Evolutionary conservation across 1,140 invertebrate species (phyloP).

Genomic region (Drosophila auraria): DNA sequence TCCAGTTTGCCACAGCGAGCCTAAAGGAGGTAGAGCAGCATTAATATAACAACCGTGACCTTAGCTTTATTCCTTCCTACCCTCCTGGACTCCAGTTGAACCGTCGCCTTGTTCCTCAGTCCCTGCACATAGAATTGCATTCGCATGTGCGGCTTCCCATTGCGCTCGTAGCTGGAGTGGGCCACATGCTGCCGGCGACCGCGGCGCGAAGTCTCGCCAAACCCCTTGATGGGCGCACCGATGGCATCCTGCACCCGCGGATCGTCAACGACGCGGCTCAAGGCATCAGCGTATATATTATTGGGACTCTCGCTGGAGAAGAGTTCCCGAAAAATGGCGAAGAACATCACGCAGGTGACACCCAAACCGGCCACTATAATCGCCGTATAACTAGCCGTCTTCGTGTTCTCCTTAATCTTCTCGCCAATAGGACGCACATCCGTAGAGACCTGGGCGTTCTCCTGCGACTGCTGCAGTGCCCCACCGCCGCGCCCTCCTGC

Average conservation of each 20-base stretch:
- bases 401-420: constrained; percentile 94
- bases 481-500: constrained; percentile 22
- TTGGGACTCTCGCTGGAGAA: constrained; percentile 95
- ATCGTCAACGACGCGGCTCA: constrained; percentile 89
- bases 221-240: constrained; percentile 94
- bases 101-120: constrained; percentile 91
- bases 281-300: constrained; percentile 92
- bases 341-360: constrained; percentile 92
- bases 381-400: constrained; percentile 92
- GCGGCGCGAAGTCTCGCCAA: constrained; percentile 92
- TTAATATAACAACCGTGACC: neutral
- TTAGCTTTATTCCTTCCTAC: constrained; percentile 85
- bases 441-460: constrained; percentile 84
- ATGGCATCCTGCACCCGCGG: constrained; percentile 90
- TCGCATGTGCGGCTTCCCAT: constrained; percentile 92
- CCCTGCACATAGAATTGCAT: constrained; percentile 97
- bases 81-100: constrained; percentile 93
- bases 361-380: constrained; percentile 92
- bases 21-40: constrained; percentile 86
- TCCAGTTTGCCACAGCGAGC: constrained; percentile 91
- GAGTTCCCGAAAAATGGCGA: constrained; percentile 92
- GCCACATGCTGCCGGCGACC: constrained; percentile 91
- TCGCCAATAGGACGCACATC: constrained; percentile 89
- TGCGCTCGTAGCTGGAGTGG: constrained; percentile 90
- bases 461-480: constrained; percentile 56